Base-by-base conservation (phyloP, 1,140 invertebrate species). In the Ephestia elutella region DNA sequence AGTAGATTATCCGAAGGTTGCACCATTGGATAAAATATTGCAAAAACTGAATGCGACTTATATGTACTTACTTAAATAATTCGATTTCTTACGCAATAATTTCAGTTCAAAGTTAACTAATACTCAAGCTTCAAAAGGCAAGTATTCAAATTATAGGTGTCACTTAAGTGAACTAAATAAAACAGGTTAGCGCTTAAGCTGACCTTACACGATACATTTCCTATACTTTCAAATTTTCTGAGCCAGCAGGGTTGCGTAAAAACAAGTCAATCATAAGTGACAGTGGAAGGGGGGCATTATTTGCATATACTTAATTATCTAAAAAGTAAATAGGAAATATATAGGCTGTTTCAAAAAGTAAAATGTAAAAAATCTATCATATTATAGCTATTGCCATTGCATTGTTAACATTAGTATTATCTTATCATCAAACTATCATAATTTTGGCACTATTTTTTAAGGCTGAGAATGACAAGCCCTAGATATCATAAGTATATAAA, bases 181-280 rank as follows among this genome's bases (percentile, higher is more conserved):
- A 62, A 62, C 66, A 32, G 64, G 70, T 73, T 66, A 57, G 65
- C 56, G 49, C 56, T 49, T 63, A 63, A 68, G 49, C 57, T 63
- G 76, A 76, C 78, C 81, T 82, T 80, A 65, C 70, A 62, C 68
- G 68, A 72, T 68, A 69, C 44, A 66, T 68, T 78, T 80, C 77
- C 79, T 80, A 76, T 55, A 79, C 81, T 84, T 84, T 84, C 81
- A 80, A 81, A 79, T 75, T 78, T 74, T 78, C 66, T 73, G 63
- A 66, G 48, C 54, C 58, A 68, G 30, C n/a, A 50, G 56, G 65
- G 66, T 79, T 77, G 68, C 70, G 64, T 70, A 80, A 80, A 73
- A 68, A 69, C 64, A 71, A 66, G 56, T 66, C 65, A 71, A 60
- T 74, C 62, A 63, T 60, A 59, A 57, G 56, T 59, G 35, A 71